Evolutionary conservation across 2,888 invertebrate genomes (phyloP), one percentile per base, ranked within the genome.

Genomic region (Amitus sp.): DNA sequence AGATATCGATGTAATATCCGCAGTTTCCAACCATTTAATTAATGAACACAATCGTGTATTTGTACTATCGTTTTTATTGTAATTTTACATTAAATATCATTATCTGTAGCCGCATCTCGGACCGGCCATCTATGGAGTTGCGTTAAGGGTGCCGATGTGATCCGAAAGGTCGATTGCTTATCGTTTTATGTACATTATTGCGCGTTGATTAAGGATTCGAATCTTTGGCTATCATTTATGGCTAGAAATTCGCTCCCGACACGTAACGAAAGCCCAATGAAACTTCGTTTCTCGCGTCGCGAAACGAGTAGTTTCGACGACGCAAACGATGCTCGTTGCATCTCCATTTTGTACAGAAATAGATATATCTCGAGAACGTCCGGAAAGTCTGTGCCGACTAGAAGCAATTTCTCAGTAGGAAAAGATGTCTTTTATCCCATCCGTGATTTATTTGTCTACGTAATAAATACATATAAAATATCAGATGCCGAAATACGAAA

Each of bases 391-490:
- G n/a, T 42, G n/a, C n/a, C 5, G 19, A 20, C 12, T 20, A 42
- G 42, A 18, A 37, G 37, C 37, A 15, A 37, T 33, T 4, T 42
- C 10, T 42, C 20, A 19, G 42, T 42, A 20, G 20, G 42, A 42
- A 42, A 42, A 20, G 42, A 42, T 42, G 18, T n/a, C 19, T 18
- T 42, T 6, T 20, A 4, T 18, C 20, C n/a, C 42, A 42, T 37
- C 37, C 42, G 42, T 15, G 39, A 2, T 42, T 18, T 20, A 42
- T 42, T 42, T 20, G 5, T 42, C 19, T 42, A 42, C 20, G 9
- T 42, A 42, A 42, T 20, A 42, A 42, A 20, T 42, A 42, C 42
- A 42, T 42, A 42, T 37, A 42, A 42, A 42, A 42, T 42, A 42
- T 42, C 20, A 42, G 20, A 42, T 42, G 20, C 15, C 12, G 19